phyloP scores from a whole-genome alignment of 1,140 invertebrate genomes.

The Hyles euphorbiae region DNA sequence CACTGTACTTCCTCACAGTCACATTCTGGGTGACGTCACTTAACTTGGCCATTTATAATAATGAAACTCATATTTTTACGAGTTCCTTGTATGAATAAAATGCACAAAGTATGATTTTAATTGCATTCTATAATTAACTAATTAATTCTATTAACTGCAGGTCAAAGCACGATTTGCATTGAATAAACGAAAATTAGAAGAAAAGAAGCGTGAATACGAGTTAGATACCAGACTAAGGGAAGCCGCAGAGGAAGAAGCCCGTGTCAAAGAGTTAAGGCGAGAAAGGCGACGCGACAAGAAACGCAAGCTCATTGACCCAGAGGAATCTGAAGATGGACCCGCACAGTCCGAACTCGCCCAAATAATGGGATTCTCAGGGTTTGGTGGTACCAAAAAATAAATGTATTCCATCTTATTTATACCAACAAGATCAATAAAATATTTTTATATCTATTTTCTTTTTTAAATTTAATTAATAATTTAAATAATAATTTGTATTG shows the following conservation, averaged over 20 bases:
- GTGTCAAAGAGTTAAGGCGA: conserved; percentile 91
- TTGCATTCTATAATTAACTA: conserved; percentile 1
- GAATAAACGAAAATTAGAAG: conserved; percentile 96
- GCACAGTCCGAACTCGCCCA: conserved; percentile 91
- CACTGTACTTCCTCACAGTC: too few species aligned
- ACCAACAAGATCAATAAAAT: background rate
- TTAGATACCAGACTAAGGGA: conserved; percentile 93
- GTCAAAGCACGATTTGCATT: conserved; percentile 94
- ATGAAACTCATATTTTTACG: too few species aligned
- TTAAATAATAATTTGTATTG: too few species aligned
- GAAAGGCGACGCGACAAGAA: conserved; percentile 95
- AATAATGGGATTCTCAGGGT: conserved; percentile 98
- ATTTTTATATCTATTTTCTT: too few species aligned
- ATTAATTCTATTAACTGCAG: conserved; percentile 63
- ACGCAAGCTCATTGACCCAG: conserved; percentile 86
- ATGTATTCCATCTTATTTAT: background rate
- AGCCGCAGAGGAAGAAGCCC: conserved; percentile 97
- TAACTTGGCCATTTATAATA: too few species aligned
- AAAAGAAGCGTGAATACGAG: conserved; percentile 98
- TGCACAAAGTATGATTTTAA: background rate
- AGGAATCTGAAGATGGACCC: conserved; percentile 77
- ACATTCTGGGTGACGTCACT: too few species aligned
- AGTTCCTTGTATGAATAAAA: too few species aligned
- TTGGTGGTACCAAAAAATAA: conserved; percentile 92
- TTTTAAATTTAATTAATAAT: too few species aligned